Evolutionary conservation across 2,888 invertebrate genomes (phyloP), one percentile per base, ranked within the genome.

Genomic region (Polyploca ridens): DNA sequence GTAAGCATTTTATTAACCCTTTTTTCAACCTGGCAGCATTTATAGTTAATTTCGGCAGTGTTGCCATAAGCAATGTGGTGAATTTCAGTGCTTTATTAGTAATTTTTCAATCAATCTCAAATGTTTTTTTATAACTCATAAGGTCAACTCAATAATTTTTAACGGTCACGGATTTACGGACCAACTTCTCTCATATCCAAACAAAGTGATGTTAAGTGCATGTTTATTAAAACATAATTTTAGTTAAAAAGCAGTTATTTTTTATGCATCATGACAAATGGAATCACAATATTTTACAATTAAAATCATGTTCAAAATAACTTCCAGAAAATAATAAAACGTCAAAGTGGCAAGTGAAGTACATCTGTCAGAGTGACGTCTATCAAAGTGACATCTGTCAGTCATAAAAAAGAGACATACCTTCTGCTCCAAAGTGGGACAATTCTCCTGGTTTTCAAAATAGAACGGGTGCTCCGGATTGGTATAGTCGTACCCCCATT

Each of bases 401-500:
- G 49, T 19, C 57, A 33, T 44, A 64, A 54, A 59, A n/a, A 58
- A 64, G 19, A 59, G 58, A 72, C 85, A 69, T 33, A 97, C 97
- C 96, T 97, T 97, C 84, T 99, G 98, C 70, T 97, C 96, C 68
- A 95, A 90, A 5, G 95, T 96, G 0, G 99, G 98, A 81, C 96
- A 97, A 71, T 96, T 95, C 8, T 96, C 95, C 1, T 93, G 93
- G 63, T 95, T 91, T 72, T 97, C 96, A 67, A 92, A 94, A 89
- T 96, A 99, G 88, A 96, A 97, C 0, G 99, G 99, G 75, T 96
- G 95, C 44, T 96, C 94, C 0, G 96, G 95, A 66, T 96, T 96
- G 0, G 97, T 97, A 87, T 99, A 99, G 83, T 99, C 98, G 83
- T 97, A 97, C 0, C 96, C 96, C 98, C 98, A 98, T 87, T 99